phyloP scores from a whole-genome alignment of 2,113 vertebrate genomes.

The Cyphotilapia sp. region DNA sequence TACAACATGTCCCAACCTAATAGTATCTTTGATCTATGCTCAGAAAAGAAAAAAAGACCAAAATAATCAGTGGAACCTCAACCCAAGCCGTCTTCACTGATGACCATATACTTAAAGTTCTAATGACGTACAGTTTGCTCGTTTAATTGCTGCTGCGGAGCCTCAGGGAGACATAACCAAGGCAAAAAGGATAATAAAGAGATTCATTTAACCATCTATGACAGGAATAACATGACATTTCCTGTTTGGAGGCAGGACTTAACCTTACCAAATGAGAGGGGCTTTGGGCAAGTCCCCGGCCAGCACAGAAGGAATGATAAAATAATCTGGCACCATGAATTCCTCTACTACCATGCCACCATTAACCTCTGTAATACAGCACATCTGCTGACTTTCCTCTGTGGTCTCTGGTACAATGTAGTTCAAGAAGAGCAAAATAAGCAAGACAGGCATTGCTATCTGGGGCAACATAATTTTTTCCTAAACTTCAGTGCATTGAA shows the following conservation, averaged over 20 bases:
- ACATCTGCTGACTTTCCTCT: not conserved
- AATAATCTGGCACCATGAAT: not conserved
- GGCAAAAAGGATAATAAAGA: not conserved
- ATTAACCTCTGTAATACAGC: not conserved
- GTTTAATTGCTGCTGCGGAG: accelerated
- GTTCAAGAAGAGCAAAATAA: not conserved
- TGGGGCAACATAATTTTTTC: not conserved
- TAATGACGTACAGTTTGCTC: not conserved
- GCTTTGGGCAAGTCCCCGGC: not conserved
- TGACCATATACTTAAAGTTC: not conserved
- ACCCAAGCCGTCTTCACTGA: not conserved
- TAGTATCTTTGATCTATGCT: not conserved
- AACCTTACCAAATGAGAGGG: not conserved
- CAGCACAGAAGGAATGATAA: not conserved
- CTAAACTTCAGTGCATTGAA: not conserved
- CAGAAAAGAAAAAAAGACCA: not conserved
- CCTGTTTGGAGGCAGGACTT: not conserved
- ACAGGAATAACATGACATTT: not conserved
- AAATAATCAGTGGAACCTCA: not conserved
- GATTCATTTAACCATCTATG: not conserved
- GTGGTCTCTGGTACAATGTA: not conserved
- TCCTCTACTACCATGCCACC: not conserved
- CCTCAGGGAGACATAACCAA: not conserved
- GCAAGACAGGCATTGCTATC: not conserved
- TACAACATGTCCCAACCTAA: not conserved